Evolutionary conservation across 2,888 invertebrate species (phyloP), one percentile per base, ranked within the genome.

Genomic region (Phyllotreta cruciferae): DNA sequence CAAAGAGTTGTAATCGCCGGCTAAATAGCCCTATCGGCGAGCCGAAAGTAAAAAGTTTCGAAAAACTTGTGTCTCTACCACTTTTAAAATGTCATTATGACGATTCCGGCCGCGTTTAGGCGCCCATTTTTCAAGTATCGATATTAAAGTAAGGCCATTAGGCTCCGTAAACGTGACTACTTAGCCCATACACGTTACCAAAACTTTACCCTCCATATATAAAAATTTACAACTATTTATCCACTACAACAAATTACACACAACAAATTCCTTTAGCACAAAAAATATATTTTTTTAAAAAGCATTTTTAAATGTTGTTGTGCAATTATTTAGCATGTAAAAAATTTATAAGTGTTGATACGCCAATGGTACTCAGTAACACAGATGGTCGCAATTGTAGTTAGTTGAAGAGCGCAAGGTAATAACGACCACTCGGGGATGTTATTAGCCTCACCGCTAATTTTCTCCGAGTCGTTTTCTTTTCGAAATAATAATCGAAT

Each of bases 21-120:
- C 56, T 36, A 56, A 66, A 65, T 73, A 73, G 70, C 60, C 63
- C 63, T 66, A 70, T 62, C 66, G 69, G 66, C 63, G 38, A 3
- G 35, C 50, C 37, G 55, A 61, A 64, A 68, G 58, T 35, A 61
- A 42, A 64, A 65, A 60, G 58, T 64, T 64, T 60, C 57, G 54
- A 69, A 70, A 70, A 69, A 70, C 60, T 58, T 63, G 57, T 68
- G 71, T 71, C 72, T 71, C 71, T 70, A 65, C 24, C 71, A 71
- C 72, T 74, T 73, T 75, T 73, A 74, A 75, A 74, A 75, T 71
- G 72, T 71, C 74, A 75, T 75, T 75, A 75, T 70, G 71, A 66
- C 65, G 71, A 72, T 68, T 57, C 57, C 63, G 24, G 44, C 56
- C 64, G 66, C 64, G 53, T 71, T 71, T 70, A 68, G 66, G 55